phyloP scores from a whole-genome alignment of 1,140 invertebrate species.

The Dreissena polymorpha region DNA sequence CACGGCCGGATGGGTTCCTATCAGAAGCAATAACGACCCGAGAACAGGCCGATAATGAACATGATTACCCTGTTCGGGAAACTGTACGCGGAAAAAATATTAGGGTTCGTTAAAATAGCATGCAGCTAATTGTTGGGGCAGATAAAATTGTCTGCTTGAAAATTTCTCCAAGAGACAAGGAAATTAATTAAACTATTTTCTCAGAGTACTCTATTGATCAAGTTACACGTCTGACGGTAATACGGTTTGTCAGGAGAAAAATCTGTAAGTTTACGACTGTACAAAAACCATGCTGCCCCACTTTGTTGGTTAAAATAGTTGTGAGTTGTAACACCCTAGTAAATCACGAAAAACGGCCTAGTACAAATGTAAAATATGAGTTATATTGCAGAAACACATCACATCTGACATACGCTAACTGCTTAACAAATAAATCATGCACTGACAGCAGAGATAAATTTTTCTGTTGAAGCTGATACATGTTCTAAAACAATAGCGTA shows the following conservation, averaged over 20 bases:
- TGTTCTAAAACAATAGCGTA: background rate
- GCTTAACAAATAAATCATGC: conserved; percentile 31
- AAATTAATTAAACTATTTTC: conserved; percentile 52
- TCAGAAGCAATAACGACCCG: background rate
- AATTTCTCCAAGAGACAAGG: conserved; percentile 43
- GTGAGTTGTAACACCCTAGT: conserved; percentile 49
- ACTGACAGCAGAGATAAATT: conserved; percentile 37
- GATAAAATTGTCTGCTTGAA: conserved; percentile 31
- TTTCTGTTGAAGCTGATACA: background rate
- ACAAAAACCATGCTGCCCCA: conserved; percentile 35
- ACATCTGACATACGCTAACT: conserved; percentile 36
- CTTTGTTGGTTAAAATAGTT: conserved; percentile 5
- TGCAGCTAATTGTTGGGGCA: background rate
- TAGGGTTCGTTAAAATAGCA: too few species aligned
- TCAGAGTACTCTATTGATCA: conserved; percentile 27
- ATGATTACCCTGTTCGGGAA: too few species aligned
- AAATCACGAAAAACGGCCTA: conserved; percentile 22
- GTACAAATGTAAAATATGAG: conserved; percentile 41
- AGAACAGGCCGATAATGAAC: too few species aligned
- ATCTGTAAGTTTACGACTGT: conserved; percentile 49
- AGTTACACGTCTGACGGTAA: conserved; percentile 40
- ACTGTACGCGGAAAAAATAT: too few species aligned
- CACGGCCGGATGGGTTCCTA: background rate
- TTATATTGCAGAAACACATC: conserved; percentile 38
- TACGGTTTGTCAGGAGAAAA: conserved; percentile 39